phyloP scores from a whole-genome alignment of 2,113 vertebrate species.

The Salvator merianae region DNA sequence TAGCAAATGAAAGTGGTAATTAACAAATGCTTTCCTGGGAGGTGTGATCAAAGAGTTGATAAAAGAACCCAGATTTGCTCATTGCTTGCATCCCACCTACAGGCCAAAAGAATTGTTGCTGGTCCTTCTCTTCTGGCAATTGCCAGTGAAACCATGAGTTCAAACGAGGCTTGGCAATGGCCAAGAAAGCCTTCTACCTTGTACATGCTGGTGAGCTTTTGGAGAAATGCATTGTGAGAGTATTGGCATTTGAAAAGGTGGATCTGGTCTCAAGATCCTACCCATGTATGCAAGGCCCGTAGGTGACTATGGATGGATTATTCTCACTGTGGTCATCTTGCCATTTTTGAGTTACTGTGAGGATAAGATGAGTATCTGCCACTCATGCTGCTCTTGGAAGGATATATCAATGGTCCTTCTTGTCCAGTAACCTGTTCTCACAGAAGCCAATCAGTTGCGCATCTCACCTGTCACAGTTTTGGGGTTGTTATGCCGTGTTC shows the following conservation, averaged over 20 bases:
- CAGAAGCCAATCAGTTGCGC: too few species aligned
- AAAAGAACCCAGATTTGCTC: neutral
- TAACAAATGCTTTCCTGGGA: neutral
- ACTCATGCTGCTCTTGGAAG: too few species aligned
- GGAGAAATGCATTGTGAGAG: neutral
- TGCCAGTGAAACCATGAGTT: too few species aligned
- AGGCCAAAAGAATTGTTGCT: neutral
- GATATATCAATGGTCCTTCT: too few species aligned
- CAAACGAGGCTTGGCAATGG: neutral
- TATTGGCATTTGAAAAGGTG: neutral
- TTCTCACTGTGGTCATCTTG: neutral
- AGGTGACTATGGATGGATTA: too few species aligned
- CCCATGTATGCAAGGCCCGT: neutral
- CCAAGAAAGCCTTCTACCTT: neutral
- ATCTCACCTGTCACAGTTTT: too few species aligned
- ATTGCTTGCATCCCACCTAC: neutral
- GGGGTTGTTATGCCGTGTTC: too few species aligned
- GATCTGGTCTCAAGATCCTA: neutral
- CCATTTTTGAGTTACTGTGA: too few species aligned
- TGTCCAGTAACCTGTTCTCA: too few species aligned
- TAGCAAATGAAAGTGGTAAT: conserved; percentile 8
- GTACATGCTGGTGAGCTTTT: neutral
- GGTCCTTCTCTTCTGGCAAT: neutral
- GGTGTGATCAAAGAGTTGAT: conserved; percentile 1
- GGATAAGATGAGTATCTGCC: too few species aligned